phyloP scores from a whole-genome alignment of 2,797 vertebrate genomes.

The Hephaestus fuliginosus region DNA sequence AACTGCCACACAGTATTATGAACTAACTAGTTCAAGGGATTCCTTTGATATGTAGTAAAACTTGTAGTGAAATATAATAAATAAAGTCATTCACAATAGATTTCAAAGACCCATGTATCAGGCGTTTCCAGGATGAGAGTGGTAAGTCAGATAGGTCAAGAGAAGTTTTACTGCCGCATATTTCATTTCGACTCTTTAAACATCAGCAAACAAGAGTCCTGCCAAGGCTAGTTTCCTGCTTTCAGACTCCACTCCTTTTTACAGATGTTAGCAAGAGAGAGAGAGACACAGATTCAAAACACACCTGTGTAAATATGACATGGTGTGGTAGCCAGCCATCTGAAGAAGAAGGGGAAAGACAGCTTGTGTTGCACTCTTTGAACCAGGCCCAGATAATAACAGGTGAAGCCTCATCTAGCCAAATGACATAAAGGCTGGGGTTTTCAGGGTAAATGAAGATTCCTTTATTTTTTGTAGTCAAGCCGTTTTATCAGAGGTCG shows the following conservation, averaged over 20 bases:
- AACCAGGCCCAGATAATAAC: slow-evolving; percentile 48
- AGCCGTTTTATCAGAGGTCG: slow-evolving; percentile 86
- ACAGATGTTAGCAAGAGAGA: slow-evolving; percentile 67
- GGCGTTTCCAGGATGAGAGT: slow-evolving; percentile 19
- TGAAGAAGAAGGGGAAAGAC: slow-evolving; percentile 43
- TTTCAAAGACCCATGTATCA: slow-evolving; percentile 16
- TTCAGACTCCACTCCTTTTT: slow-evolving; percentile 57
- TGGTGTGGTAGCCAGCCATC: slow-evolving; percentile 43
- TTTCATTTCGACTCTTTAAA: slow-evolving; percentile 64
- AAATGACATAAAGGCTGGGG: slow-evolving; percentile 34
- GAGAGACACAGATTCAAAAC: slow-evolving; percentile 70
- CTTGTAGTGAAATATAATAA: neutral
- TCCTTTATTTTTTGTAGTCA: slow-evolving; percentile 86
- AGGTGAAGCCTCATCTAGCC: slow-evolving; percentile 42
- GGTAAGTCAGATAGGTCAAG: slow-evolving; percentile 29
- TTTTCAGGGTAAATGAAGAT: slow-evolving; percentile 71
- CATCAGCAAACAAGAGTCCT: slow-evolving; percentile 53
- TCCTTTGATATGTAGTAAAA: slow-evolving; percentile 7
- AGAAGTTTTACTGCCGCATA: slow-evolving; percentile 58
- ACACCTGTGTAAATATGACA: slow-evolving; percentile 82
- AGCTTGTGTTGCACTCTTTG: slow-evolving; percentile 55
- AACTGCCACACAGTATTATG: slow-evolving; percentile 26
- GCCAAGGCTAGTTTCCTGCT: slow-evolving; percentile 76
- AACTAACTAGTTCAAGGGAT: slow-evolving; percentile 19
- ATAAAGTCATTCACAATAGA: neutral